Evolutionary conservation across 2,113 vertebrate species (phyloP).

Genomic region (Oophaga pumilio): DNA sequence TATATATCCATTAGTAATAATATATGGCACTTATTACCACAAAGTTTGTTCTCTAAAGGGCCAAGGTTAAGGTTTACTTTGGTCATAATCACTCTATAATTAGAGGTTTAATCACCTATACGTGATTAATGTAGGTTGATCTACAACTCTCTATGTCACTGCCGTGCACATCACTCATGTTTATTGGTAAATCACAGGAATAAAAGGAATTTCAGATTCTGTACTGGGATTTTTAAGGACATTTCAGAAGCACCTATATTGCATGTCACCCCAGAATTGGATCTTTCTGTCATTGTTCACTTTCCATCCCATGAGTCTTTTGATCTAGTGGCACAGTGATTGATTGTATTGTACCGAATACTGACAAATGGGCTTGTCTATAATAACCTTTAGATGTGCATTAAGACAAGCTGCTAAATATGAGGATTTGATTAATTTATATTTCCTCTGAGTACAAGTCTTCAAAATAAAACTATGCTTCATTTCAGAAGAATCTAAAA

Average conservation of each 20-base stretch:
- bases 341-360: conserved; percentile 25
- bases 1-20: conserved; percentile 12
- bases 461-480: neutral
- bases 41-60: neutral
- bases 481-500: neutral
- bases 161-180: conserved; percentile 43
- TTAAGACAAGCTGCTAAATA: conserved; percentile 45
- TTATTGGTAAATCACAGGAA: conserved; percentile 24
- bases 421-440: conserved; percentile 36
- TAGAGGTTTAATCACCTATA: conserved; percentile 53
- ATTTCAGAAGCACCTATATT: conserved; percentile 23
- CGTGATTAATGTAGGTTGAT: conserved; percentile 54
- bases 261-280: conserved; percentile 41
- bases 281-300: conserved; percentile 48
- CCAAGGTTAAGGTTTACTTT: conserved; percentile 50
- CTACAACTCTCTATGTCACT: conserved; percentile 46
- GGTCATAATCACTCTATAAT: conserved; percentile 51
- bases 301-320: conserved; percentile 2
- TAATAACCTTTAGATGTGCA: conserved; percentile 52
- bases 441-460: neutral
- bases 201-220: conserved; percentile 26
- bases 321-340: conserved; percentile 47
- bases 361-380: conserved; percentile 53
- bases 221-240: conserved; percentile 1
- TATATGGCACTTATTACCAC: conserved; percentile 31